Evolutionary conservation across 2,113 vertebrate species (phyloP).

Genomic region (Alethe diademata): DNA sequence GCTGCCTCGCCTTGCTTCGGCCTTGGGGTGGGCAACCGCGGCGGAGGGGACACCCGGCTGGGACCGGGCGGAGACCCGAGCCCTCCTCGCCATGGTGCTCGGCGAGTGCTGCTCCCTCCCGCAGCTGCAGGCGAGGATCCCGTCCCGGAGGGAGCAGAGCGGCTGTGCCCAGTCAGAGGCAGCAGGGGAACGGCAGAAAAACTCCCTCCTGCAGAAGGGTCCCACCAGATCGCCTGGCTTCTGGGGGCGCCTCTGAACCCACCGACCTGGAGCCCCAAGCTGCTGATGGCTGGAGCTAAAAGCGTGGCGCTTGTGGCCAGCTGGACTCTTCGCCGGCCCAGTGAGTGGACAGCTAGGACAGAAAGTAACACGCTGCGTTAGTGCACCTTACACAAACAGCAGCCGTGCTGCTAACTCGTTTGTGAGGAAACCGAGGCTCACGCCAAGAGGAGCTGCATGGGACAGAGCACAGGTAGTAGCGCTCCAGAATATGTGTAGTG

Average conservation of each 20-base stretch:
- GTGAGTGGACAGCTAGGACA: background rate
- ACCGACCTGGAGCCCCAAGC: background rate
- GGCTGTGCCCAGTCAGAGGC: background rate
- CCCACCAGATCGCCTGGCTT: background rate
- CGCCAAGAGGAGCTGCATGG: background rate
- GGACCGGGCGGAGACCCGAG: background rate
- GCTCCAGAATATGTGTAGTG: rapidly evolving
- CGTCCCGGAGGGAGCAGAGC: background rate
- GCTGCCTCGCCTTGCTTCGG: background rate
- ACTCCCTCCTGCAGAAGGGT: background rate
- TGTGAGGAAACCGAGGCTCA: background rate
- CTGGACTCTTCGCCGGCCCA: background rate
- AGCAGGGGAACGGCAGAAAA: background rate
- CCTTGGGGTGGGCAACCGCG: too few species aligned
- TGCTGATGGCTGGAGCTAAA: background rate
- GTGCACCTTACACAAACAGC: background rate
- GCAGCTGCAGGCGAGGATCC: background rate
- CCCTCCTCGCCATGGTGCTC: background rate
- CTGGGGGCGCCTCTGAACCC: background rate
- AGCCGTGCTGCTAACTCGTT: background rate
- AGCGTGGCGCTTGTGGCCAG: background rate
- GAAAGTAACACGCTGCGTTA: rapidly evolving
- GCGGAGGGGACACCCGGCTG: background rate
- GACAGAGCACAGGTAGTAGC: background rate
- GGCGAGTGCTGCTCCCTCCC: background rate